These are phyloP conservation scores for Nematopogon swammerdamellus DNA, from an alignment of 2,888 invertebrate species.

Conservation along the genomic window DNA sequence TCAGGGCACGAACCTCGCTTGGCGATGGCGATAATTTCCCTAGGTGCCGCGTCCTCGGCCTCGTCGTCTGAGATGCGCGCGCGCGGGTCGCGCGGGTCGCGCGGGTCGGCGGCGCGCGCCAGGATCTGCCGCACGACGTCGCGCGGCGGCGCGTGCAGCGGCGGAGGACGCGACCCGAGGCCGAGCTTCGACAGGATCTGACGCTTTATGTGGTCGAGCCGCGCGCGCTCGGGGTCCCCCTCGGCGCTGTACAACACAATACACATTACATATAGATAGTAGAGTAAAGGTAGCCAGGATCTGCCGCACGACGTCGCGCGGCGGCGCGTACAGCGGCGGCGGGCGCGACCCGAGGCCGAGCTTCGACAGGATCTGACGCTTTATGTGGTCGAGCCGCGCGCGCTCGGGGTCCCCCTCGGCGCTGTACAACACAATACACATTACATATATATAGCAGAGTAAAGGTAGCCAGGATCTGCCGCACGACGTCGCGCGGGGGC, in stretches of 20 bases:
- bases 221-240: constrained; percentile 21
- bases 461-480: constrained; percentile 42
- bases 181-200: constrained; percentile 46
- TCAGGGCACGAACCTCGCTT: constrained; percentile 30
- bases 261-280: no score
- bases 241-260: background rate
- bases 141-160: constrained; percentile 44
- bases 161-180: constrained; percentile 38
- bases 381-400: constrained; percentile 37
- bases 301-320: constrained; percentile 30
- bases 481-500: constrained; percentile 31
- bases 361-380: constrained; percentile 38
- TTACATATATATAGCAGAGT: no score
- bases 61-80: constrained; percentile 19
- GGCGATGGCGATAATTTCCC: constrained; percentile 48
- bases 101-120: constrained; percentile 22
- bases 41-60: constrained; percentile 33
- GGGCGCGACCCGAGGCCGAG: constrained; percentile 44
- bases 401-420: constrained; percentile 10
- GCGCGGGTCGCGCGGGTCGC: constrained; percentile 19
- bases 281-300: no score
- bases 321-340: constrained; percentile 44
- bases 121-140: constrained; percentile 49
- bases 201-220: constrained; percentile 33
- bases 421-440: background rate